These are phyloP conservation scores for Caenorhabditis latens DNA, from an alignment of 1,140 invertebrate species.

Conservation along the genomic window DNA sequence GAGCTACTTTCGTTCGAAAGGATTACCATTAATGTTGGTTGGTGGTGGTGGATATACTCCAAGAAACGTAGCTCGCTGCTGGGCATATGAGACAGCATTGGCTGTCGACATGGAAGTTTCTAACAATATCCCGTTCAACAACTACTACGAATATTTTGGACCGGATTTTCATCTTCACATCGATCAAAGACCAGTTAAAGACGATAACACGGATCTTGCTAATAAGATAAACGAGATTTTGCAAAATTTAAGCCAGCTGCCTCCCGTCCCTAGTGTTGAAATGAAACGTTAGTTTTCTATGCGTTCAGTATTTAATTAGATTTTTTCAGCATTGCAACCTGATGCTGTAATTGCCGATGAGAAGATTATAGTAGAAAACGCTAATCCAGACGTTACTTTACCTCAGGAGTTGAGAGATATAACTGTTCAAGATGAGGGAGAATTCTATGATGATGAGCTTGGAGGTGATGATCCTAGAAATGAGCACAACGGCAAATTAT, in stretches of 20 bases:
- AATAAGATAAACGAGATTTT: neutral
- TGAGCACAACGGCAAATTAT: constrained; percentile 82
- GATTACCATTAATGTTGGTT: constrained; percentile 91
- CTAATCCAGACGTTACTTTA: constrained; percentile 72
- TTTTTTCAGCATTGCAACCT: constrained; percentile 85
- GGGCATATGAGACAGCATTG: constrained; percentile 97
- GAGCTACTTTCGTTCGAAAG: constrained; percentile 91
- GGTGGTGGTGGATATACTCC: constrained; percentile 93
- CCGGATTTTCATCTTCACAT: constrained; percentile 93
- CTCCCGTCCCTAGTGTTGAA: constrained; percentile 56
- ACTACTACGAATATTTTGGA: constrained; percentile 93
- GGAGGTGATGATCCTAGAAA: constrained; percentile 89
- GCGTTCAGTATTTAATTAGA: neutral
- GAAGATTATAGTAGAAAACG: constrained; percentile 58
- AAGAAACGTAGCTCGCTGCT: constrained; percentile 94
- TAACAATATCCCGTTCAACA: constrained; percentile 77
- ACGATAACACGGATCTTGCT: constrained; percentile 2
- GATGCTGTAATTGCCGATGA: constrained; percentile 81
- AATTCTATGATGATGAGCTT: constrained; percentile 96
- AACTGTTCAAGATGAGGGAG: constrained; percentile 92
- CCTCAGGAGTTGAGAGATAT: constrained; percentile 85
- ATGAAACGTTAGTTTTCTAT: constrained; percentile 54
- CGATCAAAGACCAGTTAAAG: constrained; percentile 82
- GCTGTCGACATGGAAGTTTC: constrained; percentile 83
- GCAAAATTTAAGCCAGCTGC: constrained; percentile 39